Base-by-base conservation (phyloP, 53 echinoderm and acorn worm genomes). In the Apostichopus leukothele region DNA sequence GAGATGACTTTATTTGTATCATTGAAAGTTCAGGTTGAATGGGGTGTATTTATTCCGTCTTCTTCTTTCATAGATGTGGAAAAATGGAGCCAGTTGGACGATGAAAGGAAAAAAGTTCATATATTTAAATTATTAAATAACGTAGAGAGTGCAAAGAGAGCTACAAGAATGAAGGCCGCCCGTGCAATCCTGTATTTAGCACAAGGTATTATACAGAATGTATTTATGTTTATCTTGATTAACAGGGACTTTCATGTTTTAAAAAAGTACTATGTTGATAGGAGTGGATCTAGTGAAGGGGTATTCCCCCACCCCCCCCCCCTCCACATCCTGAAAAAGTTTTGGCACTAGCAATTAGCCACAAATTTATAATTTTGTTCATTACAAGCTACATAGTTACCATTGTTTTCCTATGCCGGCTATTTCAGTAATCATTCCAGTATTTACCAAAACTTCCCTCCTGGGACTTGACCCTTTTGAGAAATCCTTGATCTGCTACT, bases 81-180 rank as follows among this genome's bases (percentile, higher is more conserved):
- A 76, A 97, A 97, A 81, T 97, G 98, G 98, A 94, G 90, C 20
- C 92, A 95, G 39, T 83, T 97, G 5, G 93, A 90, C 14, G 89
- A 87, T 26, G 90, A 89, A 18, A 67, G 86, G 50, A 90, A 79
- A 11, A 66, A 86, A 53, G 94, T 97, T 93, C 95, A 97, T 83
- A 91, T 97, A n/a, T 88, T 92, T 11, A 91, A 90, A 55, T 89
- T 97, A 16, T 94, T 96, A 27, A 93, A 97, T 75, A 94, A 87
- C 77, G 90, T 97, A 60, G 98, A 97, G 83, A 93, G 94, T 88
- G 98, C 98, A 55, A 97, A 97, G 92, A 89, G 95, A n/a, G 95
- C 94, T 51, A 95, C 95, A 54, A 93, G 94, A 74, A 91, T 97
- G 97, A 97, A 97, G 87, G 91, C 95, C 7, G 98, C 95, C 5